A percentile compares a stretch with the other conserved stretches of the same genome.
Conservation (phyloP, 2,797 vertebrate genomes). For the Mallotus villosus region DNA sequence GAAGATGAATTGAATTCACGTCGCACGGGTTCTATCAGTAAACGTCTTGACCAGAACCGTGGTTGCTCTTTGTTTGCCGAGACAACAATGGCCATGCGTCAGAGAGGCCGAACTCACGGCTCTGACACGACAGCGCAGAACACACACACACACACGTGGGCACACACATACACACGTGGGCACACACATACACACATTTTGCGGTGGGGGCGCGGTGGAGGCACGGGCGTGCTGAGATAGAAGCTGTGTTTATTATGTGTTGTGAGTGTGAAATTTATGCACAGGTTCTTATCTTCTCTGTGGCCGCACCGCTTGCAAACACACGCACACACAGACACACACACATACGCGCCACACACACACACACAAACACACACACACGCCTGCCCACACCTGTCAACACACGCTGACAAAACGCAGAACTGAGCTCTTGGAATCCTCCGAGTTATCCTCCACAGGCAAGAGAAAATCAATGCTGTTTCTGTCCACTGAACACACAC, state of each 20-base stretch:
- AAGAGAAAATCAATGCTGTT: constrained; percentile 63
- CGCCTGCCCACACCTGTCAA: background rate
- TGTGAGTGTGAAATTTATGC: no score
- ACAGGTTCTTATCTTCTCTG: no score
- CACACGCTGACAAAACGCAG: background rate
- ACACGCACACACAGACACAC: constrained; percentile 11
- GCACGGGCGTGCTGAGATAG: no score
- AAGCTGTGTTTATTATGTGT: no score
- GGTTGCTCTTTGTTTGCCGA: constrained; percentile 63
- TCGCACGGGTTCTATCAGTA: constrained; percentile 47
- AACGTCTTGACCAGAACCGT: constrained; percentile 57
- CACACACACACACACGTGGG: constrained; percentile 17
- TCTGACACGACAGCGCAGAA: constrained; percentile 20
- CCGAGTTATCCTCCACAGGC: constrained; percentile 56
- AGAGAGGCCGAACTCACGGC: constrained; percentile 51
- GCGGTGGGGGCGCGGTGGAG: no score
- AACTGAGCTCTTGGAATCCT: constrained; percentile 20
- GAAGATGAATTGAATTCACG: constrained; percentile 56
- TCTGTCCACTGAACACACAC: constrained; percentile 56
- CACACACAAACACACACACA: background rate
- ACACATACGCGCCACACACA: constrained; percentile 15
- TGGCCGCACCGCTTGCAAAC: background rate
- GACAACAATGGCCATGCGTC: constrained; percentile 61
- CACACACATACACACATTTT: background rate
- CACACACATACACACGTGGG: no score